phyloP scores from a whole-genome alignment of 1,140 invertebrate species.

The Lasioglossum baleicum region DNA sequence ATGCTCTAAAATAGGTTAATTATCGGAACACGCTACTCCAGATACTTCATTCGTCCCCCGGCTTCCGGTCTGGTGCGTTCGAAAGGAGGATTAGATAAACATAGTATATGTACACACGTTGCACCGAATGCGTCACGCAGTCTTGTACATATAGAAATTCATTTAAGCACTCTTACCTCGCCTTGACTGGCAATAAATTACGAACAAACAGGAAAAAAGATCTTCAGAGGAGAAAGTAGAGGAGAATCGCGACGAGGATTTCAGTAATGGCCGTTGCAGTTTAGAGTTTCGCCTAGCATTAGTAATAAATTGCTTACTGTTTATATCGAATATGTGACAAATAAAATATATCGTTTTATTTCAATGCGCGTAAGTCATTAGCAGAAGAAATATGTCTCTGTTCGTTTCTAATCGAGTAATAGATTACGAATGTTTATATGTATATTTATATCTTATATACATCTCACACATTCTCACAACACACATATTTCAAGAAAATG shows the following conservation, averaged over 20 bases:
- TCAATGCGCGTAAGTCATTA: too few relatives aligned
- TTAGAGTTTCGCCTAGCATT: background rate
- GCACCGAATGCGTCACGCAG: background rate
- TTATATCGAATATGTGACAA: too few relatives aligned
- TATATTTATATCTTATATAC: too few relatives aligned
- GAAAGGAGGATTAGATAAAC: background rate
- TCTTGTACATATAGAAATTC: background rate
- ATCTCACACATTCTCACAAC: too few relatives aligned
- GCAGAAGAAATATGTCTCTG: too few relatives aligned
- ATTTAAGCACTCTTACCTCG: background rate
- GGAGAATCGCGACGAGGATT: constrained; percentile 3
- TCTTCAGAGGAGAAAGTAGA: background rate
- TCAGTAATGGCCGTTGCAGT: constrained; percentile 1
- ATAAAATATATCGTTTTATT: too few relatives aligned
- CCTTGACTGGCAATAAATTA: background rate
- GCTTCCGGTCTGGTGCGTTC: background rate
- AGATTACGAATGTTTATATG: too few relatives aligned
- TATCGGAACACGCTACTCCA: background rate
- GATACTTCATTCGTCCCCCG: background rate
- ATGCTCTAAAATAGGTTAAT: background rate
- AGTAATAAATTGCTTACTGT: too few relatives aligned
- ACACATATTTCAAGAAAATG: too few relatives aligned
- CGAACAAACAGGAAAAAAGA: background rate
- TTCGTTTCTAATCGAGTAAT: too few relatives aligned
- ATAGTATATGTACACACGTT: too few relatives aligned